A percentile compares a stretch with the other conserved stretches of the same genome.
Evolutionary conservation across 2,113 vertebrate genomes (phyloP).

Genomic region (Actenoides hombroni): DNA sequence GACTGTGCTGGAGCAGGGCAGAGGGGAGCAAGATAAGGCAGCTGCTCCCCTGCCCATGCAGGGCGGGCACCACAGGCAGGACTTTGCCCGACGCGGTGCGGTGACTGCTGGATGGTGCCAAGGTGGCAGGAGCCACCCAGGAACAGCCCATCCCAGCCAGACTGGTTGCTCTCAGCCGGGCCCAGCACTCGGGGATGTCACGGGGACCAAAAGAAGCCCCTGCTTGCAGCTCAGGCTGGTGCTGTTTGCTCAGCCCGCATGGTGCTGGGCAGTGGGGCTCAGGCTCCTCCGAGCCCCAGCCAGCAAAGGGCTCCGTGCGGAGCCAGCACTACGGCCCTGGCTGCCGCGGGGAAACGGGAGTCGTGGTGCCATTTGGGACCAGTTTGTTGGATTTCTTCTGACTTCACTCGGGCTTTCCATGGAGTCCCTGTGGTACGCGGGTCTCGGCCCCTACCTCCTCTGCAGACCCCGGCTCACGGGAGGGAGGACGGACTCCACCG

Average conservation of each 20-base stretch:
- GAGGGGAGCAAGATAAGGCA: background rate
- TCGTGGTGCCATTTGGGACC: background rate
- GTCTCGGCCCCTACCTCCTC: too few relatives aligned
- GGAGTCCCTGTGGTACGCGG: background rate
- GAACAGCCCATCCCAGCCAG: rapidly evolving
- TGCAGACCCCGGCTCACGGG: too few relatives aligned
- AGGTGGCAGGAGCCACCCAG: background rate
- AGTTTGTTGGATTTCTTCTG: background rate
- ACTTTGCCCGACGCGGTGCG: background rate
- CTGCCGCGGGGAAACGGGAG: background rate
- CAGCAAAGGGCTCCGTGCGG: background rate
- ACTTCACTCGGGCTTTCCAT: background rate
- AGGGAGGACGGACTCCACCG: too few relatives aligned
- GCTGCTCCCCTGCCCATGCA: background rate
- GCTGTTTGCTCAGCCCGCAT: background rate
- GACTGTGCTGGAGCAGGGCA: background rate
- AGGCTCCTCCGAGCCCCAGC: background rate
- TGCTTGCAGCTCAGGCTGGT: background rate
- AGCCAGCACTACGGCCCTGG: background rate
- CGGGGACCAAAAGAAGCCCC: background rate
- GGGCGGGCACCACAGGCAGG: rapidly evolving
- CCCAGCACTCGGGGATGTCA: rapidly evolving
- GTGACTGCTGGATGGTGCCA: background rate
- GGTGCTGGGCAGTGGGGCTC: background rate
- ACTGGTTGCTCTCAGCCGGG: background rate